A percentile compares a stretch with the other conserved stretches of the same genome.
Evolutionary conservation across 1,140 invertebrate genomes (phyloP).

Genomic region (Fopius arisanus): DNA sequence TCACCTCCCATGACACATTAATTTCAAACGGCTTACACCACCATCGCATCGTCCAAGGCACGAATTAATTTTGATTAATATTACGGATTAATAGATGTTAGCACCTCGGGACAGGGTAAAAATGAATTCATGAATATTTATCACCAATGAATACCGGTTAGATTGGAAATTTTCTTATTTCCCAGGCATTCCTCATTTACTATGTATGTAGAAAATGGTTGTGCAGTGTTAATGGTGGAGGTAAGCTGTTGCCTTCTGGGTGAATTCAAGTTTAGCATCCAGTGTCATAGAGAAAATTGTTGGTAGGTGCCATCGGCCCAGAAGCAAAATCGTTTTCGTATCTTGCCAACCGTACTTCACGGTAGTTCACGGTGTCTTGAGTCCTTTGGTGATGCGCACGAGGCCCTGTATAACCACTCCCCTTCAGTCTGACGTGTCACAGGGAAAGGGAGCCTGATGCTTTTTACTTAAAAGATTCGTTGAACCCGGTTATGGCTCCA

Average conservation of each 20-base stretch:
- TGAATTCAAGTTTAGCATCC: slow-evolving; percentile 21
- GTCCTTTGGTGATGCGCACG: slow-evolving; percentile 21
- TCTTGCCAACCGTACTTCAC: slow-evolving; percentile 25
- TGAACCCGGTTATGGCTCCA: not conserved
- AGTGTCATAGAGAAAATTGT: slow-evolving; percentile 7
- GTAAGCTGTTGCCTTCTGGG: slow-evolving; percentile 22
- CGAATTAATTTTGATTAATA: slow-evolving; percentile 27
- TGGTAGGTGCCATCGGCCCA: slow-evolving; percentile 10
- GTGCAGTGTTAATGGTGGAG: slow-evolving; percentile 19
- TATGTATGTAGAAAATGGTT: not conserved
- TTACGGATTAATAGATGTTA: slow-evolving; percentile 18
- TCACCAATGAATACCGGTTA: not conserved
- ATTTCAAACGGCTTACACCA: not conserved
- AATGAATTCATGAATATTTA: not conserved
- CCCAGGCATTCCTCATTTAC: not conserved
- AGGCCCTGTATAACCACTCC: slow-evolving; percentile 4
- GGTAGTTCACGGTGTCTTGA: slow-evolving; percentile 31
- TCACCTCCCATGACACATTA: slow-evolving; percentile 24
- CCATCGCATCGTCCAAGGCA: not conserved
- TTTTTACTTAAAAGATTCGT: slow-evolving; percentile 1
- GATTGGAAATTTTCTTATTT: not conserved
- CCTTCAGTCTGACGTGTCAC: slow-evolving; percentile 10
- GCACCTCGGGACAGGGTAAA: not conserved
- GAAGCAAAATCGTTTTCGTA: slow-evolving; percentile 28
- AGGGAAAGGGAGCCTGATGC: not conserved